phyloP scores from a whole-genome alignment of 2,888 invertebrate species.

The Phymatocera aterrima region DNA sequence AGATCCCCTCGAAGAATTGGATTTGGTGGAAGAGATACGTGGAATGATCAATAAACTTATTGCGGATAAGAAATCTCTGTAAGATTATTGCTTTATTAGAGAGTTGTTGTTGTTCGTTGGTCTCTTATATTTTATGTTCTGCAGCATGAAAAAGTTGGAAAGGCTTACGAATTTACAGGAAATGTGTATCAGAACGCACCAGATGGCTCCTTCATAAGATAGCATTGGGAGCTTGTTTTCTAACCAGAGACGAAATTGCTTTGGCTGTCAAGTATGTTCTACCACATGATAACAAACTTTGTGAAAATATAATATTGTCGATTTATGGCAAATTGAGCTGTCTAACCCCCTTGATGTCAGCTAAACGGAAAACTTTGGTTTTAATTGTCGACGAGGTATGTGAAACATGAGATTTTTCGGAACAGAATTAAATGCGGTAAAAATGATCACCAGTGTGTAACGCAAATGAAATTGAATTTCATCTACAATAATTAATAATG shows the following conservation, averaged over 20 bases:
- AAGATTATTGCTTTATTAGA: slow-evolving; percentile 25
- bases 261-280: slow-evolving; percentile 72
- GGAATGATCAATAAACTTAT: slow-evolving; percentile 77
- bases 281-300: slow-evolving; percentile 64
- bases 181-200: slow-evolving; percentile 61
- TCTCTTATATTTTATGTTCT: slow-evolving; percentile 55
- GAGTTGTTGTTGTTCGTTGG: slow-evolving; percentile 28
- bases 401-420: slow-evolving; percentile 3
- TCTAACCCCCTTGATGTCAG: slow-evolving; percentile 69
- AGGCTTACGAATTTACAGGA: slow-evolving; percentile 48
- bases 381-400: slow-evolving; percentile 83
- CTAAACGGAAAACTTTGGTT: slow-evolving; percentile 79
- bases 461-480: background rate
- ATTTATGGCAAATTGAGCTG: slow-evolving; percentile 60
- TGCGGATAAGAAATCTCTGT: slow-evolving; percentile 61
- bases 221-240: slow-evolving; percentile 70
- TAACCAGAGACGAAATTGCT: slow-evolving; percentile 72
- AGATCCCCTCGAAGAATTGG: slow-evolving; percentile 75
- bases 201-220: slow-evolving; percentile 73
- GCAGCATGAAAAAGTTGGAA: slow-evolving; percentile 48
- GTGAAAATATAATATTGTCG: slow-evolving; percentile 65
- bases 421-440: background rate
- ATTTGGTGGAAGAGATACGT: slow-evolving; percentile 74
- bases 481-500: no score
- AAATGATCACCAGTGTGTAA: background rate